Evolutionary conservation across 2,113 vertebrate species (phyloP).

Genomic region (Candoia aspera): DNA sequence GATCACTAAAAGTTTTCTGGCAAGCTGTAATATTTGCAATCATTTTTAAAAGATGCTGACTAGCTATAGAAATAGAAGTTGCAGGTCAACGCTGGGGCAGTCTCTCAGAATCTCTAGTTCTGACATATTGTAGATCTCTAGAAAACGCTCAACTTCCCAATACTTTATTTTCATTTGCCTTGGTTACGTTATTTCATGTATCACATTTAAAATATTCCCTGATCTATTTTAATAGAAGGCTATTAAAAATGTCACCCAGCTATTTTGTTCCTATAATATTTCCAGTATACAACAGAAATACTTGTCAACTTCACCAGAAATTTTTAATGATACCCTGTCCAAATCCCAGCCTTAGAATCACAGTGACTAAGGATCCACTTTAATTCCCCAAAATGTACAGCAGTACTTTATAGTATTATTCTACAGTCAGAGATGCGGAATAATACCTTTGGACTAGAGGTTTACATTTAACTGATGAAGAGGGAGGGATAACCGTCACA

Average conservation of each 20-base stretch:
- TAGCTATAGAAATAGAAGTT: too few species aligned
- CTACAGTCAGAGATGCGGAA: background rate
- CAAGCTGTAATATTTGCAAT: too few species aligned
- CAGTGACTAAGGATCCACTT: background rate
- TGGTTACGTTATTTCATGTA: background rate
- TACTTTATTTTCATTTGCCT: background rate
- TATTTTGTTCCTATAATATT: background rate
- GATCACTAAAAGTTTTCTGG: too few species aligned
- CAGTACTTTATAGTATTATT: background rate
- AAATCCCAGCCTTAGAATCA: background rate
- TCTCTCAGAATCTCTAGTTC: background rate
- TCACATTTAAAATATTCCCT: background rate
- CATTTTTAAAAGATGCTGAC: too few species aligned
- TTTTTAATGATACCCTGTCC: background rate
- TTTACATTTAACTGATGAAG: background rate
- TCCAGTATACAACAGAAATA: background rate
- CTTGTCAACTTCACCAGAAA: background rate
- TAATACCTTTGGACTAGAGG: background rate
- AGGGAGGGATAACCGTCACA: background rate
- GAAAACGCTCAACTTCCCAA: background rate
- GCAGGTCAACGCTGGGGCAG: background rate
- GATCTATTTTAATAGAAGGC: background rate
- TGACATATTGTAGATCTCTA: background rate
- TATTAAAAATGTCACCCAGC: too few species aligned
- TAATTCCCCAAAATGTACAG: background rate